Evolutionary conservation across 1,140 invertebrate genomes (phyloP).

Genomic region (Mercenaria mercenaria): DNA sequence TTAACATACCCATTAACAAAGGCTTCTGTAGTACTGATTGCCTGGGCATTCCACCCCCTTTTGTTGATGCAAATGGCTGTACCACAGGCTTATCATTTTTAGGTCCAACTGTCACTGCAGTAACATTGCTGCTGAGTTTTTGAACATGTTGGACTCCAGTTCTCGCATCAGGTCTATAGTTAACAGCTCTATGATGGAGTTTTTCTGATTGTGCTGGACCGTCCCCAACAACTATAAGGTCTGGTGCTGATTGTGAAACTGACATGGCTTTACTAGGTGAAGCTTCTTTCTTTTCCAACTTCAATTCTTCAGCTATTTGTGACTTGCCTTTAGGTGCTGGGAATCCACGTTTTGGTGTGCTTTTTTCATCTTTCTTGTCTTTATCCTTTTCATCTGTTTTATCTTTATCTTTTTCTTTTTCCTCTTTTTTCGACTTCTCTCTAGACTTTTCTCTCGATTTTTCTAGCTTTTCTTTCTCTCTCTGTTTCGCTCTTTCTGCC

Average conservation of each 20-base stretch:
- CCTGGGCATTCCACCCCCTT: neutral
- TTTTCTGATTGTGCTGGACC: neutral
- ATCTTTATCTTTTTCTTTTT: neutral
- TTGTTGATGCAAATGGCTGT: neutral
- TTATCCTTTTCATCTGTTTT: constrained; percentile 12
- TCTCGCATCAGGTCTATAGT: constrained; percentile 2
- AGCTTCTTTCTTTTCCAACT: neutral
- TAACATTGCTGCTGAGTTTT: neutral
- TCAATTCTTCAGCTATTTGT: neutral
- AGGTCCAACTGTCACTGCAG: constrained; percentile 42
- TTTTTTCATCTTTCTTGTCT: constrained; percentile 32
- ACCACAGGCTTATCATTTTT: constrained; percentile 16
- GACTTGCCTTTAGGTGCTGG: constrained; percentile 51
- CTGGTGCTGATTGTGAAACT: neutral
- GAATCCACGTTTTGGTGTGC: neutral
- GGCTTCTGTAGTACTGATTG: neutral
- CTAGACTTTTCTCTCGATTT: neutral
- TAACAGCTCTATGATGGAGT: constrained; percentile 36
- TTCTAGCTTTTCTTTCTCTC: constrained; percentile 36
- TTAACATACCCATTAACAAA: neutral
- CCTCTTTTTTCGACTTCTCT: neutral
- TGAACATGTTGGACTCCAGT: constrained; percentile 23
- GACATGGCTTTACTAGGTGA: neutral
- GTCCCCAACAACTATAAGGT: constrained; percentile 29
- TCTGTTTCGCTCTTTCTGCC: constrained; percentile 42